A percentile compares a stretch with the other conserved stretches of the same genome.
Conservation (phyloP, 2,113 vertebrate species). For the Glaucidium brasilianum region DNA sequence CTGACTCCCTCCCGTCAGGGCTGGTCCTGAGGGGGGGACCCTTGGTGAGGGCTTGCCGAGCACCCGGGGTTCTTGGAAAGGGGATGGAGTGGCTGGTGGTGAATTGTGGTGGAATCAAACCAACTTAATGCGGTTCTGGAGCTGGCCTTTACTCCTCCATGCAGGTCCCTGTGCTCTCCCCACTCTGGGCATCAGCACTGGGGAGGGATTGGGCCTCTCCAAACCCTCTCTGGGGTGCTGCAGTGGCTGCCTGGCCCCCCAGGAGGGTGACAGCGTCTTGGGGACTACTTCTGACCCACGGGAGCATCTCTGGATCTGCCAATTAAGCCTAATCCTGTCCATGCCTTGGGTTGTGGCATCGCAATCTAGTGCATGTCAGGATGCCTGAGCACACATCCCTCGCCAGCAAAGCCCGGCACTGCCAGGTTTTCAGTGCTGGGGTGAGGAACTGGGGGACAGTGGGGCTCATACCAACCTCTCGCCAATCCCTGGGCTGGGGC, state of each 20-base stretch:
- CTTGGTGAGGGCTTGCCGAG: fast-evolving
- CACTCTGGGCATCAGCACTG: too few species aligned
- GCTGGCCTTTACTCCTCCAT: fast-evolving
- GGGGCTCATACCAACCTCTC: neutral
- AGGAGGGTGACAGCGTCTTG: neutral
- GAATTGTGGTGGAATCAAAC: fast-evolving
- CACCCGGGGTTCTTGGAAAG: neutral
- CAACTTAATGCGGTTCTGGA: neutral
- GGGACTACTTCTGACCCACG: neutral
- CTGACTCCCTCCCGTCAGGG: fast-evolving
- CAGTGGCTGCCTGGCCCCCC: fast-evolving
- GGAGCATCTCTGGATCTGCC: neutral
- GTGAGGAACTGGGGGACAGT: fast-evolving
- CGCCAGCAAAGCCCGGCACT: neutral
- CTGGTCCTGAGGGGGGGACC: neutral
- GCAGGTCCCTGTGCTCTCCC: fast-evolving
- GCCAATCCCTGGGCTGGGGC: neutral
- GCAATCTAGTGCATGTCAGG: fast-evolving
- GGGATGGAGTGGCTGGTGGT: neutral
- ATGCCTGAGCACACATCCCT: neutral
- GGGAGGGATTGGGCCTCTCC: neutral
- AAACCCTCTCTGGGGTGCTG: neutral
- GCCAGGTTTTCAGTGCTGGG: neutral
- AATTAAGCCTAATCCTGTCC: neutral
- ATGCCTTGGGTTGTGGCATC: neutral